Conservation (phyloP, 2,888 invertebrate genomes). For the Caenorhabditis sp. region DNA sequence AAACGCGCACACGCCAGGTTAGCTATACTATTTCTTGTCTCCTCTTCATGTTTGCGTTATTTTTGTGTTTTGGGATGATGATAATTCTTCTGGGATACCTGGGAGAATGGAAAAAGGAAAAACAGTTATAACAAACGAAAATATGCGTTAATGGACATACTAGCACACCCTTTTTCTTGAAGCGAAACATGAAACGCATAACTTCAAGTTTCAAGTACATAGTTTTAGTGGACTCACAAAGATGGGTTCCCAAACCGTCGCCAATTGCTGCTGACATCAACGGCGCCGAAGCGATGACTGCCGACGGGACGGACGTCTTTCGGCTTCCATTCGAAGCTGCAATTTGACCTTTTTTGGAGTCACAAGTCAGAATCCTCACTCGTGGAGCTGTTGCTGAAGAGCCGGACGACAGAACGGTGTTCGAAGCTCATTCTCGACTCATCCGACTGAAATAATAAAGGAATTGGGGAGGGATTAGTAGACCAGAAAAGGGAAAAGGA, state of each 20-base stretch:
- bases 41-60: no score
- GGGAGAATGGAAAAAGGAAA: neutral
- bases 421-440: constrained; percentile 64
- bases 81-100: neutral
- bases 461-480: neutral
- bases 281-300: constrained; percentile 70
- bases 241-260: constrained; percentile 68
- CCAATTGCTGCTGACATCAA: constrained; percentile 73
- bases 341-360: neutral
- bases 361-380: constrained; percentile 39
- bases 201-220: no score
- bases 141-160: no score
- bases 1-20: no score
- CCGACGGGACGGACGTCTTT: constrained; percentile 65
- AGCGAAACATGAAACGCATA: no score
- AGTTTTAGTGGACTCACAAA: no score
- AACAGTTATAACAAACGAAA: no score
- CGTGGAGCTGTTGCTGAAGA: constrained; percentile 67
- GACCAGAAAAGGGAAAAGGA: constrained; percentile 5
- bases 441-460: constrained; percentile 52
- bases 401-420: constrained; percentile 65
- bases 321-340: constrained; percentile 56
- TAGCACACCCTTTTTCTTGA: no score
- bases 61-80: no score
- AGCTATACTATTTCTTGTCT: no score